Evolutionary conservation across 1,140 invertebrate genomes (phyloP).

Genomic region (Drosophila gunungcola): DNA sequence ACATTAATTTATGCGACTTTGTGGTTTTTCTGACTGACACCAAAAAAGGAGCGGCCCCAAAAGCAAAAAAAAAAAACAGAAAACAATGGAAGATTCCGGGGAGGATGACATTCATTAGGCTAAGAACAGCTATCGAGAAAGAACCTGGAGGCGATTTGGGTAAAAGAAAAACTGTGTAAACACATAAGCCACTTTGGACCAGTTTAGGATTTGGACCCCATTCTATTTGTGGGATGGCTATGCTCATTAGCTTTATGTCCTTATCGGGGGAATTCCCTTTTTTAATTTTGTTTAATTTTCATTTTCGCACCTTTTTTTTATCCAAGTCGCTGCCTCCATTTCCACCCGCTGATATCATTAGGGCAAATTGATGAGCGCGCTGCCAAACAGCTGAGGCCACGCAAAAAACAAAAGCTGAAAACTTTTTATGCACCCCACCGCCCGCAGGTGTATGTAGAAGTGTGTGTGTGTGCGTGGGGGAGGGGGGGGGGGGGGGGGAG

Average conservation of each 20-base stretch:
- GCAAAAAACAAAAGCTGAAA: conserved; percentile 74
- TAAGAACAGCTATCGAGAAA: conserved; percentile 36
- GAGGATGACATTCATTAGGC: conserved; percentile 55
- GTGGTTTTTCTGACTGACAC: conserved; percentile 54
- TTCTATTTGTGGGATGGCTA: conserved; percentile 26
- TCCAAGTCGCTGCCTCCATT: background rate
- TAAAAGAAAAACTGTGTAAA: conserved; percentile 43
- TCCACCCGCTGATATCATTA: conserved; percentile 70
- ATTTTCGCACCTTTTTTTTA: conserved; percentile 75
- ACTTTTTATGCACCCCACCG: conserved; percentile 29
- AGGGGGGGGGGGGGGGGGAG: background rate
- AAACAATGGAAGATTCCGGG: conserved; percentile 12
- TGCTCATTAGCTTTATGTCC: conserved; percentile 59
- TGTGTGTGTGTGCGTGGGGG: conserved; percentile 11
- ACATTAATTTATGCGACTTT: conserved; percentile 72
- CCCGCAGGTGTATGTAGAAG: too few species aligned
- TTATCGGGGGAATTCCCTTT: conserved; percentile 61
- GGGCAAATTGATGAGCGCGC: conserved; percentile 74
- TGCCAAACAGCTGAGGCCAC: conserved; percentile 74
- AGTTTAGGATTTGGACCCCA: conserved; percentile 19
- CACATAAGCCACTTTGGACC: conserved; percentile 57
- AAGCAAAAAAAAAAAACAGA: background rate
- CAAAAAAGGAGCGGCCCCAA: conserved; percentile 16
- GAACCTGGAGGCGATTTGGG: conserved; percentile 21
- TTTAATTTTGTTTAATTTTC: conserved; percentile 83